A percentile compares a stretch with the other conserved stretches of the same genome.
Evolutionary conservation across 2,113 vertebrate species (phyloP).

Genomic region (Prinia subflava): DNA sequence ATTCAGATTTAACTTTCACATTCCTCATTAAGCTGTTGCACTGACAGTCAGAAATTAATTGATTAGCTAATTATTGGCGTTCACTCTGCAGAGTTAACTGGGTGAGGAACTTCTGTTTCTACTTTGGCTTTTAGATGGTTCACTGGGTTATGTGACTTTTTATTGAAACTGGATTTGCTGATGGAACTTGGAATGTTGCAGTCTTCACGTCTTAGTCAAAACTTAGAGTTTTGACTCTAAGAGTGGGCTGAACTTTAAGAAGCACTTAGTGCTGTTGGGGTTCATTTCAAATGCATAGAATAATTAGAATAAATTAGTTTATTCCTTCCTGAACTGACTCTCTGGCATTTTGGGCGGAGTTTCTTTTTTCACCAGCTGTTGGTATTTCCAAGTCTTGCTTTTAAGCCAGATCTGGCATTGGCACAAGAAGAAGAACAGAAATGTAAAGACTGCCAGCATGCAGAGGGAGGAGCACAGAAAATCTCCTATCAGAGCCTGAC

Average conservation of each 20-base stretch:
- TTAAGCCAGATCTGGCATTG: background rate
- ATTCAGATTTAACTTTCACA: background rate
- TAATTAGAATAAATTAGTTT: background rate
- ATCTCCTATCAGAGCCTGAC: slow-evolving; percentile 3
- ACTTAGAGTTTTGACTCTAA: background rate
- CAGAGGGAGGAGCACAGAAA: slow-evolving; percentile 15
- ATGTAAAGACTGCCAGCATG: background rate
- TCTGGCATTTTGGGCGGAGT: background rate
- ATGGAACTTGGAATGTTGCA: background rate
- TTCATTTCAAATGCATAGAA: background rate
- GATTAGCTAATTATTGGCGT: background rate
- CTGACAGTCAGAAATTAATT: background rate
- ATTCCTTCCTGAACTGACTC: background rate
- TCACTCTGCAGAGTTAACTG: background rate
- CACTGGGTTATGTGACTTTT: background rate
- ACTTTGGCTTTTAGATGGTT: background rate
- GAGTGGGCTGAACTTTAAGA: background rate
- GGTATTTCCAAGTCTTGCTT: background rate
- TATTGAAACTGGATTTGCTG: background rate
- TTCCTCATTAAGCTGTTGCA: background rate
- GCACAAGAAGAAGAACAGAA: background rate
- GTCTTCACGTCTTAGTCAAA: background rate
- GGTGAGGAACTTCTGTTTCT: background rate
- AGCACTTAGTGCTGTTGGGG: background rate
- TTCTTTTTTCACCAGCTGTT: background rate